A percentile compares a stretch with the other conserved stretches of the same genome.
phyloP scores from a whole-genome alignment of 2,888 invertebrate species.

The Drosophila leonis region DNA sequence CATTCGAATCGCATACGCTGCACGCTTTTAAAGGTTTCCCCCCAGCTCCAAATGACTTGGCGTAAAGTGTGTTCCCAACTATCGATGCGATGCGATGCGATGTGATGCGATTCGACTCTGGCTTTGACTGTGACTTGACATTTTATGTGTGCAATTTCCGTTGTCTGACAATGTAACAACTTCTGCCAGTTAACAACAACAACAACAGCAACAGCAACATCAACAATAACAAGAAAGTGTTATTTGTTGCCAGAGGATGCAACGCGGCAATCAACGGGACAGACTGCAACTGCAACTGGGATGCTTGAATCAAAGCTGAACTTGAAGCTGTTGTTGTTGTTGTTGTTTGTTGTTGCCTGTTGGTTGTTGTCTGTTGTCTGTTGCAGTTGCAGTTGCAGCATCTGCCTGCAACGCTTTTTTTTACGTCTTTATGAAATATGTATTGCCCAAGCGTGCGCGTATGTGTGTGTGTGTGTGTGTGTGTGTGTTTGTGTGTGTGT shows the following conservation, averaged over 20 bases:
- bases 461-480: conserved; percentile 24
- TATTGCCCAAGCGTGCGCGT: conserved; percentile 25
- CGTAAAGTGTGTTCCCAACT: conserved; percentile 37
- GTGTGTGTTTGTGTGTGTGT: conserved; percentile 12
- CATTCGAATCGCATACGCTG: conserved; percentile 44
- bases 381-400: conserved; percentile 54
- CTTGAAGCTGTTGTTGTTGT: conserved; percentile 17
- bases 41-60: conserved; percentile 41
- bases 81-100: conserved; percentile 36
- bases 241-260: conserved; percentile 34
- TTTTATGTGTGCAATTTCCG: conserved; percentile 75
- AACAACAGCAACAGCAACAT: conserved; percentile 9
- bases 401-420: conserved; percentile 45
- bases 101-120: conserved; percentile 30
- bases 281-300: conserved; percentile 18
- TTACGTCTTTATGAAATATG: conserved; percentile 59
- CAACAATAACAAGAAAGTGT: conserved; percentile 21
- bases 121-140: conserved; percentile 48
- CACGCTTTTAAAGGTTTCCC: conserved; percentile 25
- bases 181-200: conserved; percentile 59
- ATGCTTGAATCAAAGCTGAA: conserved; percentile 17
- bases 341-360: not conserved
- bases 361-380: conserved; percentile 10
- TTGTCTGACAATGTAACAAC: conserved; percentile 73
- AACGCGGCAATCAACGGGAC: conserved; percentile 30